Evolutionary conservation across 1,140 invertebrate genomes (phyloP).

Genomic region (Drosophila suzukii): DNA sequence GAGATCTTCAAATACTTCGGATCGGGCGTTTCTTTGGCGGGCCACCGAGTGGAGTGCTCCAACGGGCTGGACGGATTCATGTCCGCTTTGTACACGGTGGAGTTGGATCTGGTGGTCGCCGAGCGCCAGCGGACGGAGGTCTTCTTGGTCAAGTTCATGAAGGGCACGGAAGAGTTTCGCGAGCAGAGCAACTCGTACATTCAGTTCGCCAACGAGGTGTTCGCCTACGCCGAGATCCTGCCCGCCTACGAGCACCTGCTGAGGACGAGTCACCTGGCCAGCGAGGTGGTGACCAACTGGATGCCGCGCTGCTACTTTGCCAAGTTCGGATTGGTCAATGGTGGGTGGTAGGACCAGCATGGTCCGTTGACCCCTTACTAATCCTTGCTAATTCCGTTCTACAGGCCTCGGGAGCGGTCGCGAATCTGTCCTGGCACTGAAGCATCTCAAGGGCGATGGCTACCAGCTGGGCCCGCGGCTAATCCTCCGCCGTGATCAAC

Average conservation of each 20-base stretch:
- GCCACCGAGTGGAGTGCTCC: slow-evolving; percentile 56
- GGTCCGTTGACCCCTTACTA: too few species aligned
- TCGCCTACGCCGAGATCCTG: slow-evolving; percentile 65
- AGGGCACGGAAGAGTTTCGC: slow-evolving; percentile 67
- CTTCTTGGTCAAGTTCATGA: slow-evolving; percentile 79
- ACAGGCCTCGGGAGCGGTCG: slow-evolving; percentile 40
- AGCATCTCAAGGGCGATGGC: slow-evolving; percentile 67
- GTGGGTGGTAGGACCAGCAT: slow-evolving; percentile 17
- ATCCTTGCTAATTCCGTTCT: neutral
- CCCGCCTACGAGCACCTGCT: slow-evolving; percentile 71
- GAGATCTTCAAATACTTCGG: slow-evolving; percentile 67
- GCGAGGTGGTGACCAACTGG: slow-evolving; percentile 48
- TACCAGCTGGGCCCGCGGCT: slow-evolving; percentile 67
- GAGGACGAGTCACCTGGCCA: slow-evolving; percentile 48
- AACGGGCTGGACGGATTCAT: slow-evolving; percentile 77
- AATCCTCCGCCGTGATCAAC: slow-evolving; percentile 60
- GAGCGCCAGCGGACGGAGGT: slow-evolving; percentile 38
- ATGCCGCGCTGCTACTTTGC: slow-evolving; percentile 63
- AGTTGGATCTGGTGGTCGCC: slow-evolving; percentile 50
- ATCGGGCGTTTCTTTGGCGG: slow-evolving; percentile 35
- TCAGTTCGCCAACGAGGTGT: slow-evolving; percentile 77
- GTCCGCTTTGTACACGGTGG: slow-evolving; percentile 75
- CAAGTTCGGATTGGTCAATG: slow-evolving; percentile 60
- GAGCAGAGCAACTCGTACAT: slow-evolving; percentile 68
- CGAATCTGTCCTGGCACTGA: slow-evolving; percentile 73